phyloP scores from a whole-genome alignment of 2,888 invertebrate species.

The Hyposoter didymator region DNA sequence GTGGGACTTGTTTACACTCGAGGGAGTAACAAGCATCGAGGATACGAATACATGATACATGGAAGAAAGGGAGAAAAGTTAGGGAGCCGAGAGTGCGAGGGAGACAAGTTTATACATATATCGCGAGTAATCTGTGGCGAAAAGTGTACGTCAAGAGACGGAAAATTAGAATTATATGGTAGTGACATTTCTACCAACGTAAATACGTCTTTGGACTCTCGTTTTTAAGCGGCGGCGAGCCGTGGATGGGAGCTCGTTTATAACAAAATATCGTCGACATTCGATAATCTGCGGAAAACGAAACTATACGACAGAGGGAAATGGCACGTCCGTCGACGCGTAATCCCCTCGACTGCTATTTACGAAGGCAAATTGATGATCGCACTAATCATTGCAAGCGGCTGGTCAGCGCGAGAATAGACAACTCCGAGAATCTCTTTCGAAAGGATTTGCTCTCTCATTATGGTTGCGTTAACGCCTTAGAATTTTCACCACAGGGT shows the following conservation, averaged over 20 bases:
- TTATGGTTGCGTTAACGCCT: constrained; percentile 98
- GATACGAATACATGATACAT: constrained; percentile 67
- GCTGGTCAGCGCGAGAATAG: constrained; percentile 87
- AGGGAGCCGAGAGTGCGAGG: constrained; percentile 59
- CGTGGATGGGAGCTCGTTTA: constrained; percentile 24
- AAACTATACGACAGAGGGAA: constrained; percentile 30
- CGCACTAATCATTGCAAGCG: constrained; percentile 86
- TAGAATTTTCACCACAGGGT: constrained; percentile 96
- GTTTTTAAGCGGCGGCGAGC: constrained; percentile 21
- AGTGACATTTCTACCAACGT: constrained; percentile 12
- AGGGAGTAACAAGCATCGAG: constrained; percentile 41
- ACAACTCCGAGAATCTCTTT: constrained; percentile 90
- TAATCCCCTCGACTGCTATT: constrained; percentile 87
- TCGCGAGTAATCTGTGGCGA: constrained; percentile 16
- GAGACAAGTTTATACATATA: constrained; percentile 12
- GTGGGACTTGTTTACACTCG: constrained; percentile 56
- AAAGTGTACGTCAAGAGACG: constrained; percentile 10
- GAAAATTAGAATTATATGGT: not conserved
- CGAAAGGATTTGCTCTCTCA: constrained; percentile 94
- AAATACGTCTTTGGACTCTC: constrained; percentile 5
- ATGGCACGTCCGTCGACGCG: constrained; percentile 85
- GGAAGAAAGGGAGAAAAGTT: constrained; percentile 75
- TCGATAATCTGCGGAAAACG: constrained; percentile 3
- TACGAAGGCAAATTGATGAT: constrained; percentile 87
- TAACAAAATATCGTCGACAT: not conserved